Base-by-base conservation (phyloP, 2,113 vertebrate genomes). In the Hemiprocne comata region DNA sequence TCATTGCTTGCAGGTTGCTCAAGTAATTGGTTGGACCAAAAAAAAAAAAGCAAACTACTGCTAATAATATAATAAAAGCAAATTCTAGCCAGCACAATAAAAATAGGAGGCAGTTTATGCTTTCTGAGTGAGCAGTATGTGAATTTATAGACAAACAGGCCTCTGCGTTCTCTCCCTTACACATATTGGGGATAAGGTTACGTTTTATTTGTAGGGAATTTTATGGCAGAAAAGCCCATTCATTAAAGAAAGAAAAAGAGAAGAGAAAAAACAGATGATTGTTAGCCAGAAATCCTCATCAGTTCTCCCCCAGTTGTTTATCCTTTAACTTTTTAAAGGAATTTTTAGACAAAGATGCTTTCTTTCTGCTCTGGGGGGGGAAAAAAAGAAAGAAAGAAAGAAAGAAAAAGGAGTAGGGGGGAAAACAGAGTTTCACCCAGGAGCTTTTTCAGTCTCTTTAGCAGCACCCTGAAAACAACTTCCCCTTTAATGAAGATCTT, bases 401-500 rank as follows among this genome's bases (percentile, higher is more conserved):
- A 17, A 53, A 71, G 66, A 73, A 57, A 90, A 69, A 67, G 34
- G 48, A 50, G 86, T 0, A 28, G 31, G 51, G 67, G 72, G 57
- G 33, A 92, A 94, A 87, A 5, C 17, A 20, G 55, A 38, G 89
- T 84, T 91, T 95, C 96, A 92, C 90, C 90, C 89, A 51, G 79
- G 82, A 61, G 42, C 94, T 44, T 87, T 95, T 86, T 96, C 80
- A 96, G 97, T 97, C 89, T 94, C 97, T 95, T 85, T 94, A 96
- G 97, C 83, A 93, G 95, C 83, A 87, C 97, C 96, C 93, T 40
- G 94, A 95, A 94, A 96, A 90, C 91, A 91, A 93, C 97, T 95
- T 96, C 85, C 91, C 97, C 97, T 97, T 97, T 96, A 97, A 93
- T 54, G 40, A 78, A 92, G 95, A 94, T 86, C 87, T 97, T 97